A percentile compares a stretch with the other conserved stretches of the same genome.
phyloP scores from a whole-genome alignment of 2,888 invertebrate species.

The Eupithecia pulchellata region DNA sequence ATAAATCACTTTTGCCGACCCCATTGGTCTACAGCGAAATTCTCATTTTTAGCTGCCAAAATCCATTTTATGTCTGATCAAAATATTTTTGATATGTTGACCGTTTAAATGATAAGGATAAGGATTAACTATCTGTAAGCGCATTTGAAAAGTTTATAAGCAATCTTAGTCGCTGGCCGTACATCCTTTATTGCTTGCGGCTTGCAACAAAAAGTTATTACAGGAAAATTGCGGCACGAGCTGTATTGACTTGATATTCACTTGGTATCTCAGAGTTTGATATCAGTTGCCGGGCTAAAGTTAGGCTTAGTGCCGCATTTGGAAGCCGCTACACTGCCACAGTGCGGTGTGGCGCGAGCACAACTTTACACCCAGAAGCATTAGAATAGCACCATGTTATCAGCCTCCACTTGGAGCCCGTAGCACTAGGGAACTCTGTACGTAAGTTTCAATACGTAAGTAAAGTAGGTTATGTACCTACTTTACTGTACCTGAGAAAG shows the following conservation, averaged over 20 bases:
- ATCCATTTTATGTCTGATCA: no score
- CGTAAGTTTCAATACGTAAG: no score
- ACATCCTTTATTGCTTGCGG: background rate
- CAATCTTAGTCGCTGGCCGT: background rate
- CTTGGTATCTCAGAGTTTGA: background rate
- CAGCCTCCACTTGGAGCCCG: background rate
- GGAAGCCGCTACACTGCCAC: background rate
- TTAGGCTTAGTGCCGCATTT: slow-evolving; percentile 25
- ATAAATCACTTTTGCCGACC: no score
- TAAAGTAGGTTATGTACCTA: no score
- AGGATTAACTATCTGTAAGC: background rate
- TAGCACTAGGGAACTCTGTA: background rate
- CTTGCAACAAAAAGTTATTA: slow-evolving; percentile 29
- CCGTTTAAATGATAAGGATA: no score
- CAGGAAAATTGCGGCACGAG: slow-evolving; percentile 23
- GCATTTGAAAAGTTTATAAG: background rate
- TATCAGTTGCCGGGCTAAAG: slow-evolving; percentile 34
- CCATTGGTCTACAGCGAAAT: no score
- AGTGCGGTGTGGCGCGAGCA: background rate
- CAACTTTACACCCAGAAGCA: background rate
- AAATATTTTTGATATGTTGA: no score
- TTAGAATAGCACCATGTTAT: background rate
- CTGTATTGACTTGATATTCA: slow-evolving; percentile 24
- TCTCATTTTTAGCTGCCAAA: no score
- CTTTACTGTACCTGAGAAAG: background rate